Conservation (phyloP, 2,888 invertebrate species). For the Meliscaeva auricollis region DNA sequence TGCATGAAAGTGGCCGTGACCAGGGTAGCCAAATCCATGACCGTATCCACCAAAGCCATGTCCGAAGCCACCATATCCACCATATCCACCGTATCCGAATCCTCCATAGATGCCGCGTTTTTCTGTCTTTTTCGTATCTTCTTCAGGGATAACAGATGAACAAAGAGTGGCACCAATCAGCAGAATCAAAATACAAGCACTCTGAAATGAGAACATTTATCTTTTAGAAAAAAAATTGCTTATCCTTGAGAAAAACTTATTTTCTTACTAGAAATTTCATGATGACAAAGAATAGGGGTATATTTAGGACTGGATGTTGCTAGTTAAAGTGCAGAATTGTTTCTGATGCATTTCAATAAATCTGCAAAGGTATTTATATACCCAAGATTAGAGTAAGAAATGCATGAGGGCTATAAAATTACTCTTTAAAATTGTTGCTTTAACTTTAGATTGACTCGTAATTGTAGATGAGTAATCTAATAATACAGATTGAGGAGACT, state of each 20-base stretch:
- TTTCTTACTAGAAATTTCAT: constrained; percentile 68
- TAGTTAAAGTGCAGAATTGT: constrained; percentile 59
- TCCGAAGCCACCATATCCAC: constrained; percentile 37
- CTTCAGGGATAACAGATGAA: constrained; percentile 26
- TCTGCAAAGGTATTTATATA: constrained; percentile 65
- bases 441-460: not conserved
- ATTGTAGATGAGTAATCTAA: not conserved
- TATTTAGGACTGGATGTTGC: constrained; percentile 4
- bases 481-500: not conserved
- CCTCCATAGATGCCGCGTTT: constrained; percentile 74
- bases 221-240: not conserved
- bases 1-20: constrained; percentile 29
- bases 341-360: constrained; percentile 60
- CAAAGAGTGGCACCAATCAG: constrained; percentile 50
- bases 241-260: not conserved
- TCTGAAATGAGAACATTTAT: constrained; percentile 38
- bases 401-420: constrained; percentile 42
- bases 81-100: constrained; percentile 66
- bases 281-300: constrained; percentile 25
- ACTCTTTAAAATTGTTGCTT: not conserved
- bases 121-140: constrained; percentile 67
- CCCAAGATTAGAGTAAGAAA: constrained; percentile 5
- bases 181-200: constrained; percentile 44
- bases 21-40: constrained; percentile 46
- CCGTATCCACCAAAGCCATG: constrained; percentile 30